Conservation (phyloP, 1,140 invertebrate species). For the Ips typographus region DNA sequence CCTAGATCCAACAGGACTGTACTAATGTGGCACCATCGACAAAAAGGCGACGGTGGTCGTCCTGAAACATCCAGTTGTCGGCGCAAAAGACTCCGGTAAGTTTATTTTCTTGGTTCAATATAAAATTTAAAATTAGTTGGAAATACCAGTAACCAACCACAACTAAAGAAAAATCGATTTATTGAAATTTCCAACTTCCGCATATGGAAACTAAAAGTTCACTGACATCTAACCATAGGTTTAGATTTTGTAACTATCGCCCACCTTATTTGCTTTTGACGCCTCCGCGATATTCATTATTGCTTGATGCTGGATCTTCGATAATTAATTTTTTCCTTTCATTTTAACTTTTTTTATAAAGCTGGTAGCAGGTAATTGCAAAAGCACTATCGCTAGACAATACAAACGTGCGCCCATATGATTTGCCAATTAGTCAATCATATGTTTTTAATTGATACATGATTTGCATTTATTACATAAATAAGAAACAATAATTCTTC, state of each 20-base stretch:
- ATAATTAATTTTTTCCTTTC: slow-evolving; percentile 19
- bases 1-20: slow-evolving; percentile 51
- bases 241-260: slow-evolving; percentile 42
- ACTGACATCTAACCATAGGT: slow-evolving; percentile 40
- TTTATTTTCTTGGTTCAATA: not conserved
- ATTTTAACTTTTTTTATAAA: not conserved
- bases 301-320: slow-evolving; percentile 7
- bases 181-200: slow-evolving; percentile 29
- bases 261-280: slow-evolving; percentile 32
- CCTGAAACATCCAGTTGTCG: slow-evolving; percentile 51
- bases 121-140: not conserved
- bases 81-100: slow-evolving; percentile 49
- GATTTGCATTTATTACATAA: slow-evolving; percentile 26
- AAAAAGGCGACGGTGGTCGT: slow-evolving; percentile 50
- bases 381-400: not conserved
- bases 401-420: slow-evolving; percentile 8
- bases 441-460: slow-evolving; percentile 14
- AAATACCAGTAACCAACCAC: too few species aligned
- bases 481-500: slow-evolving; percentile 29
- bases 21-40: slow-evolving; percentile 46
- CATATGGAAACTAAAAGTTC: slow-evolving; percentile 29
- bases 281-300: slow-evolving; percentile 18
- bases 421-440: slow-evolving; percentile 24
- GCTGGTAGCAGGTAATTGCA: not conserved
- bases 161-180: not conserved